phyloP scores from a whole-genome alignment of 2,888 invertebrate genomes.

The Pammene fasciana region DNA sequence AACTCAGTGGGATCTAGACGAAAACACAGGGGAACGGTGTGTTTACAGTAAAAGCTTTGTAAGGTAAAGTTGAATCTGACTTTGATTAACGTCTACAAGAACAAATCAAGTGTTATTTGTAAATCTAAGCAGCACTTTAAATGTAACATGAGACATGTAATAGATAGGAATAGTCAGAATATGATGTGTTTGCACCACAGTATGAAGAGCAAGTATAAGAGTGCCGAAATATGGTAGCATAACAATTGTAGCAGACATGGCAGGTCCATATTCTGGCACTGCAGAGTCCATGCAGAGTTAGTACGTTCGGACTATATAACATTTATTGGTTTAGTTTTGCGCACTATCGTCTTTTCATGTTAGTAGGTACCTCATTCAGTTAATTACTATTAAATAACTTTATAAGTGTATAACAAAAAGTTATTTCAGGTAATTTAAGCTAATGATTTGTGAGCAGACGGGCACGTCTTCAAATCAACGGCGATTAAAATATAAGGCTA shows the following conservation, averaged over 20 bases:
- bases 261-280: too few relatives aligned
- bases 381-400: not conserved
- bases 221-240: too few relatives aligned
- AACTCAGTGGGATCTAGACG: constrained; percentile 52
- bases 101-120: constrained; percentile 36
- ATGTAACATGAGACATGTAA: not conserved
- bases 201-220: too few relatives aligned
- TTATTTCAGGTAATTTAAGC: not conserved
- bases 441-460: constrained; percentile 6
- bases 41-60: constrained; percentile 41
- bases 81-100: constrained; percentile 32
- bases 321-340: too few relatives aligned
- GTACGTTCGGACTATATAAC: too few relatives aligned
- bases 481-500: constrained; percentile 47
- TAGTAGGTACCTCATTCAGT: not conserved
- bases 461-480: constrained; percentile 17
- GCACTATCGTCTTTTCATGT: not conserved
- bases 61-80: constrained; percentile 35
- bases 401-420: not conserved
- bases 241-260: too few relatives aligned
- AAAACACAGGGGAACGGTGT: constrained; percentile 39
- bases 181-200: too few relatives aligned
- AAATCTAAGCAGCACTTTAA: constrained; percentile 34
- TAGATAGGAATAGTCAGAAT: not conserved
- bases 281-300: too few relatives aligned